Percentiles rank a stretch among this genome's conserved stretches.
Evolutionary conservation across 2,888 invertebrate species (phyloP).

Genomic region (Synergus itoensis): DNA sequence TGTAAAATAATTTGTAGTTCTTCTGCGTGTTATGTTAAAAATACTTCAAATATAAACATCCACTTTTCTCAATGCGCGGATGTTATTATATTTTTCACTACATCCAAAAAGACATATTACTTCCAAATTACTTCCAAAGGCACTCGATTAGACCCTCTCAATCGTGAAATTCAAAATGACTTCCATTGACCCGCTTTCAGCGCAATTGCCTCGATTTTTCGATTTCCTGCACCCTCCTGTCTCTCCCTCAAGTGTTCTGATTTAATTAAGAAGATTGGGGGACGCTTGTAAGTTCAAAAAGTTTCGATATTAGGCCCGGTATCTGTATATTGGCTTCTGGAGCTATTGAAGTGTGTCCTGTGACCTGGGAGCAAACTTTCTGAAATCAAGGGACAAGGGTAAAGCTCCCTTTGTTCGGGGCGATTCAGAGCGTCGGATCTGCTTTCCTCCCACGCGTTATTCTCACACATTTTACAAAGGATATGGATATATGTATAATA

Average conservation of each 20-base stretch:
- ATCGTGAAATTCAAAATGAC: background rate
- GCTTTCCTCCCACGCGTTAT: slow-evolving; percentile 57
- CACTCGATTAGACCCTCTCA: no score
- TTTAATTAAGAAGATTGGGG: slow-evolving; percentile 34
- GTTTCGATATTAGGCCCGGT: slow-evolving; percentile 52
- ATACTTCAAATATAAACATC: no score
- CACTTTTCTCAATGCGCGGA: no score
- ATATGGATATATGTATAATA: slow-evolving; percentile 41
- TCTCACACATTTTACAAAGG: slow-evolving; percentile 53
- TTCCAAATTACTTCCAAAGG: no score
- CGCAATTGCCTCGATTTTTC: slow-evolving; percentile 6
- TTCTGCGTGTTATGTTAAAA: no score
- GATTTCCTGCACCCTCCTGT: background rate
- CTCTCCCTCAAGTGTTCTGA: background rate
- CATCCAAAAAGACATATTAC: no score
- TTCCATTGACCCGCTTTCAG: background rate
- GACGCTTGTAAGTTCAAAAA: slow-evolving; percentile 47
- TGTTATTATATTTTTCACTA: no score
- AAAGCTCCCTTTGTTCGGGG: slow-evolving; percentile 65
- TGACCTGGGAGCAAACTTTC: slow-evolving; percentile 44
- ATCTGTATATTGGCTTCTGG: slow-evolving; percentile 47
- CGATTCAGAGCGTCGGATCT: slow-evolving; percentile 59
- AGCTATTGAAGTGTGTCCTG: slow-evolving; percentile 50
- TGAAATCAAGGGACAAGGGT: slow-evolving; percentile 38
- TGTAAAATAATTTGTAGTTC: no score